These are phyloP conservation scores for Paramormyrops kingsleyae DNA, from an alignment of 2,113 vertebrate genomes.

Conservation along the genomic window DNA sequence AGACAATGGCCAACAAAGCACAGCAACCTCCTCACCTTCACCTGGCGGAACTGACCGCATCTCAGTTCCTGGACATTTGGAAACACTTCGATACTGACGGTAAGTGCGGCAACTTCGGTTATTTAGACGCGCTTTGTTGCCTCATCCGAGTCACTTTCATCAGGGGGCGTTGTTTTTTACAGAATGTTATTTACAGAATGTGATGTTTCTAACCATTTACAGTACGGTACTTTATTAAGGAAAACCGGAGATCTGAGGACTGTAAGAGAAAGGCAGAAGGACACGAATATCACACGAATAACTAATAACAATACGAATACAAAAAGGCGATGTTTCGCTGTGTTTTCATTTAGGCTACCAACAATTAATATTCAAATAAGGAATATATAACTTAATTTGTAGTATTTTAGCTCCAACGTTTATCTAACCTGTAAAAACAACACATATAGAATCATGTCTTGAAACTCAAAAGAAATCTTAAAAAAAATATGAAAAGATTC, in stretches of 20 bases:
- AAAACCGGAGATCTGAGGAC: neutral
- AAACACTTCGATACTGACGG: constrained; percentile 87
- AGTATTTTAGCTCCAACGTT: neutral
- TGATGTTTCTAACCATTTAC: neutral
- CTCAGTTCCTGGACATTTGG: constrained; percentile 95
- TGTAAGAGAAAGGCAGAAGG: neutral
- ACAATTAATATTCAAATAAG: neutral
- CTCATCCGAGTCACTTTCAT: neutral
- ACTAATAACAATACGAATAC: neutral
- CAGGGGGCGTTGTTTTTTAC: neutral
- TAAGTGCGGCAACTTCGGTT: constrained; percentile 56
- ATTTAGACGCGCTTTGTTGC: neutral
- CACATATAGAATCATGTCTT: neutral
- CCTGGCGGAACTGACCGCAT: constrained; percentile 84
- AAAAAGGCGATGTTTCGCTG: neutral
- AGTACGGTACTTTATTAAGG: neutral
- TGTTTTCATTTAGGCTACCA: neutral
- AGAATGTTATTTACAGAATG: neutral
- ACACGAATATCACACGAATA: neutral
- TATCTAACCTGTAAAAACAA: neutral
- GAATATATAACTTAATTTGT: neutral
- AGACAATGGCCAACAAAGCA: constrained; percentile 68
- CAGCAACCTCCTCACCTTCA: constrained; percentile 78
- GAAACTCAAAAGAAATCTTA: neutral
- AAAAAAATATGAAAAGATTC: neutral